Conservation (phyloP, 2,888 invertebrate genomes). For the Coecobrya sp. region DNA sequence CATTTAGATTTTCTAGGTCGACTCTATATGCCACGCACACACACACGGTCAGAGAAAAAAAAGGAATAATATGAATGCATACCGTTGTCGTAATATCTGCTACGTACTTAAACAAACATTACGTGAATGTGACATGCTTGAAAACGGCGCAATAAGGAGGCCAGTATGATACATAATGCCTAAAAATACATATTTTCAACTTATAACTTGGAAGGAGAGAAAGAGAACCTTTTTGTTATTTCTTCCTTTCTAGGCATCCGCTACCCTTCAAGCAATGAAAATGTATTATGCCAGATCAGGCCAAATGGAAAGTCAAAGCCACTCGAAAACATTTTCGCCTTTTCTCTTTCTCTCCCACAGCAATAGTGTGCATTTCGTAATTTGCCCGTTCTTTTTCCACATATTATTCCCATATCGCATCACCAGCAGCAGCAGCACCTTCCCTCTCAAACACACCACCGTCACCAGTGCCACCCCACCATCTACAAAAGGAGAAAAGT, state of each 20-base stretch:
- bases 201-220: neutral
- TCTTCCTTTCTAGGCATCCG: neutral
- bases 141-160: slow-evolving; percentile 1
- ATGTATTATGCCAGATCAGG: too few species aligned
- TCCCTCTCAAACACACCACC: neutral
- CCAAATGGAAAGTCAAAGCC: slow-evolving; percentile 24
- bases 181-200: neutral
- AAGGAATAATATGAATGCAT: neutral
- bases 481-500: neutral
- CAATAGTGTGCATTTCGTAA: neutral
- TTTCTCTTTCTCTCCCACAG: neutral
- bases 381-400: slow-evolving; percentile 22
- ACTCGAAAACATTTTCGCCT: slow-evolving; percentile 31
- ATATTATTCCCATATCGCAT: slow-evolving; percentile 46
- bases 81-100: neutral
- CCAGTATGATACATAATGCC: slow-evolving; percentile 11
- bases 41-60: neutral
- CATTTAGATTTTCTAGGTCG: slow-evolving; percentile 47
- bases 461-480: neutral
- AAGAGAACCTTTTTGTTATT: neutral
- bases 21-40: slow-evolving; percentile 36
- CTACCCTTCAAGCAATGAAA: slow-evolving; percentile 1
- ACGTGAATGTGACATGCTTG: slow-evolving; percentile 13
- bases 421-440: slow-evolving; percentile 43
- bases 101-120: slow-evolving; percentile 26